Percentiles rank a stretch among this genome's conserved stretches.
Evolutionary conservation across 92 coral and sea anemone genomes (phyloP).

Genomic region (Paragorgia papillata): DNA sequence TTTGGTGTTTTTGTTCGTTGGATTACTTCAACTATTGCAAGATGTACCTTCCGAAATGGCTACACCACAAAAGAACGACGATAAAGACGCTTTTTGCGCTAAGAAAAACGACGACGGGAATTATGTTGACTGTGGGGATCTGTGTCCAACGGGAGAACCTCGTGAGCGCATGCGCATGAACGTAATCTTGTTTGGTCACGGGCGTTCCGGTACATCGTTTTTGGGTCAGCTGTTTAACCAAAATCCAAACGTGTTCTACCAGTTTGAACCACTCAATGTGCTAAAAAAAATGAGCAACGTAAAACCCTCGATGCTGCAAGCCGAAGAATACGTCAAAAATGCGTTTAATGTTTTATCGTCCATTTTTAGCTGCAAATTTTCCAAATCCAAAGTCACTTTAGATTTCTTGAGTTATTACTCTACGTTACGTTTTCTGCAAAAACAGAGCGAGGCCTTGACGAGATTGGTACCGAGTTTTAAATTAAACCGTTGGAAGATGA

Average conservation of each 20-base stretch:
- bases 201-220: not conserved
- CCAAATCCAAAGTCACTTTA: not conserved
- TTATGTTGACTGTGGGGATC: not conserved
- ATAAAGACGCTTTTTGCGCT: not conserved
- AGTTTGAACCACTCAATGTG: not conserved
- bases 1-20: not conserved
- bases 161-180: not conserved
- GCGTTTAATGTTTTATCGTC: not conserved
- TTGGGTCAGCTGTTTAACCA: not conserved
- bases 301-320: not conserved
- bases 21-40: not conserved
- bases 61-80: not conserved
- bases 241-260: not conserved
- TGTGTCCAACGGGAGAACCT: not conserved
- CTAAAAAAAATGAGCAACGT: not conserved
- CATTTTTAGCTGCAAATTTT: not conserved
- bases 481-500: not conserved
- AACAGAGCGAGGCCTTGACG: not conserved
- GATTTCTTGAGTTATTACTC: not conserved
- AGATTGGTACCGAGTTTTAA: not conserved
- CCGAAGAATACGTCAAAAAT: not conserved
- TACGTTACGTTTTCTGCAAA: not conserved
- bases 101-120: not conserved
- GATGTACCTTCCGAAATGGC: not conserved
- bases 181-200: not conserved